Evolutionary conservation across 2,113 vertebrate species (phyloP).

Genomic region (Solea senegalensis): DNA sequence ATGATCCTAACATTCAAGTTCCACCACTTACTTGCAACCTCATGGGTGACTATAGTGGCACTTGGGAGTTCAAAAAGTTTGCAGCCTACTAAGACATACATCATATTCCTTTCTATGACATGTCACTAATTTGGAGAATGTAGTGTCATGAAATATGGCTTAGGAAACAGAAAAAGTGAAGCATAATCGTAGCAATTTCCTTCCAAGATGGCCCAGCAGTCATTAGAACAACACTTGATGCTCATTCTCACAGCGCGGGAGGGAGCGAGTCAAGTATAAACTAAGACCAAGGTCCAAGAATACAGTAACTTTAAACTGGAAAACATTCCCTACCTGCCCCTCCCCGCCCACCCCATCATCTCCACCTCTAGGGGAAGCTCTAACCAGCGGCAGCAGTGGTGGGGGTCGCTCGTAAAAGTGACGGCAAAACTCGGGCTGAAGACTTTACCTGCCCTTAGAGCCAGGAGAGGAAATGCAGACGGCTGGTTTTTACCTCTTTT

Average conservation of each 20-base stretch:
- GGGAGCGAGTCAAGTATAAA: conserved; percentile 11
- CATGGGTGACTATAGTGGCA: conserved; percentile 4
- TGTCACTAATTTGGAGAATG: background rate
- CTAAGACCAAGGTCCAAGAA: conserved; percentile 32
- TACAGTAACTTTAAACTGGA: conserved; percentile 52
- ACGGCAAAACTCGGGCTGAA: conserved; percentile 70
- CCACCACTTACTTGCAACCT: conserved; percentile 36
- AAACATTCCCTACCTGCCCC: conserved; percentile 13
- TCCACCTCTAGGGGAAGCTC: conserved; percentile 64
- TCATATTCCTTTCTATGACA: conserved; percentile 30
- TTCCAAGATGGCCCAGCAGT: background rate
- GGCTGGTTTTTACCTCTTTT: conserved; percentile 24
- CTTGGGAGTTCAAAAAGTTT: conserved; percentile 59
- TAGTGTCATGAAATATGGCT: background rate
- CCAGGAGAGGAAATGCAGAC: conserved; percentile 44
- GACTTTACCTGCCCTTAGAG: conserved; percentile 74
- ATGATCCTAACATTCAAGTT: conserved; percentile 38
- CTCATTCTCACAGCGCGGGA: conserved; percentile 1
- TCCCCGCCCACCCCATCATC: conserved; percentile 29
- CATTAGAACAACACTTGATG: background rate
- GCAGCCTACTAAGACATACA: conserved; percentile 26
- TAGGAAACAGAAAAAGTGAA: too few species aligned
- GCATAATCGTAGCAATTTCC: background rate
- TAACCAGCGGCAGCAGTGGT: conserved; percentile 46
- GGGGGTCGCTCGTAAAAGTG: conserved; percentile 74